Evolutionary conservation across 2,797 vertebrate species (phyloP).

Genomic region (Oreochromis grahami): DNA sequence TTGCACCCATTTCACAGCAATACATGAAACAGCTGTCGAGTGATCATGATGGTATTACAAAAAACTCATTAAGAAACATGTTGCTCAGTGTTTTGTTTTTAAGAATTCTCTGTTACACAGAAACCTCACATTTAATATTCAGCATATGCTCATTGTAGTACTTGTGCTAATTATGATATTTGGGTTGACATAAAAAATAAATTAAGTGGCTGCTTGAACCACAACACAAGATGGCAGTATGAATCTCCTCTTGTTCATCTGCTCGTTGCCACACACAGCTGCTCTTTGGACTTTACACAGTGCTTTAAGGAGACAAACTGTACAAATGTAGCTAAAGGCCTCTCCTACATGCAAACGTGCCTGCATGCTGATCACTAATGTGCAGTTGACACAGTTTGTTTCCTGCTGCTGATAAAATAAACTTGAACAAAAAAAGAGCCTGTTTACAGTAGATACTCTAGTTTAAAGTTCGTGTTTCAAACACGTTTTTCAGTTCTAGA

Average conservation of each 20-base stretch:
- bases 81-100: neutral
- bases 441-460: neutral
- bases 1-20: neutral
- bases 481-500: neutral
- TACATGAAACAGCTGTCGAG: neutral
- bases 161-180: neutral
- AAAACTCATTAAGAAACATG: neutral
- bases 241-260: neutral
- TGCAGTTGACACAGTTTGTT: neutral
- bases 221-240: slow-evolving; percentile 52
- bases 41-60: neutral
- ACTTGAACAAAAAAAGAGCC: neutral
- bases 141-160: neutral
- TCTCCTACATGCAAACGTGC: neutral
- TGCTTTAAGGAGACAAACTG: neutral
- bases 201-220: neutral
- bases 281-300: slow-evolving; percentile 29
- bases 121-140: neutral
- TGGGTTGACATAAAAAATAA: neutral
- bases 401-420: neutral
- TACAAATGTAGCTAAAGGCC: neutral
- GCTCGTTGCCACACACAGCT: neutral
- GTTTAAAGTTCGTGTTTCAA: neutral
- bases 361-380: neutral
- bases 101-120: neutral